A percentile compares a stretch with the other conserved stretches of the same genome.
Evolutionary conservation across 2,113 vertebrate species (phyloP).

Genomic region (Terrapene triunguis): DNA sequence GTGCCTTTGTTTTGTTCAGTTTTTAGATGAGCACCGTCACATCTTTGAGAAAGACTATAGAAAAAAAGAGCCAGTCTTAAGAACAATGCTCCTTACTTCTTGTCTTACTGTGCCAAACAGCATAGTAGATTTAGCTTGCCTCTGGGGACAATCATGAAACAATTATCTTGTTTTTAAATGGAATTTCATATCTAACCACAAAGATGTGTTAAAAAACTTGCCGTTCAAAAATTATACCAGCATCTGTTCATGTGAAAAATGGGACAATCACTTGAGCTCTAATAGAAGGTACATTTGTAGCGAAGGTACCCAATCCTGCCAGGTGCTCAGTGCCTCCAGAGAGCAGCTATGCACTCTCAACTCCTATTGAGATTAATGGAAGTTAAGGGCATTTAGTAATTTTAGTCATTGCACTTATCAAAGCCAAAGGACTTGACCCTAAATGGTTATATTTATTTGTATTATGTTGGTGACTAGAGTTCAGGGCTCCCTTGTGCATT

Average conservation of each 20-base stretch:
- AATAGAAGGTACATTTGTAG: background rate
- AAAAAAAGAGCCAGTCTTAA: background rate
- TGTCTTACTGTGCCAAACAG: background rate
- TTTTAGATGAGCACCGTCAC: background rate
- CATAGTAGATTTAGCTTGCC: conserved; percentile 29
- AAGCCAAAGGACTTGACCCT: background rate
- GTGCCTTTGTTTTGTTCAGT: background rate
- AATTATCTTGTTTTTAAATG: background rate
- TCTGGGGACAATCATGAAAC: conserved; percentile 8
- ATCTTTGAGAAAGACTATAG: background rate
- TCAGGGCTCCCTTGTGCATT: background rate
- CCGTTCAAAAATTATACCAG: conserved; percentile 1
- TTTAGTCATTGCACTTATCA: background rate
- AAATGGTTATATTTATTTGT: background rate
- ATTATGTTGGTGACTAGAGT: background rate
- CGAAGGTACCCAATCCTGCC: background rate
- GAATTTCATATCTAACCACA: conserved; percentile 12
- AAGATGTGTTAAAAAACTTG: conserved; percentile 6
- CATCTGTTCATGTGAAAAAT: background rate
- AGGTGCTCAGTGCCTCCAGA: background rate
- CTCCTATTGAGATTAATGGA: fast-evolving
- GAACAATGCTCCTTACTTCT: background rate
- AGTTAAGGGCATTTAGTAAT: background rate
- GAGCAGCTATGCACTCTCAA: background rate
- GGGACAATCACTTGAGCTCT: fast-evolving